phyloP scores from a whole-genome alignment of 2,113 vertebrate genomes.

The Oryzias curvinotus region DNA sequence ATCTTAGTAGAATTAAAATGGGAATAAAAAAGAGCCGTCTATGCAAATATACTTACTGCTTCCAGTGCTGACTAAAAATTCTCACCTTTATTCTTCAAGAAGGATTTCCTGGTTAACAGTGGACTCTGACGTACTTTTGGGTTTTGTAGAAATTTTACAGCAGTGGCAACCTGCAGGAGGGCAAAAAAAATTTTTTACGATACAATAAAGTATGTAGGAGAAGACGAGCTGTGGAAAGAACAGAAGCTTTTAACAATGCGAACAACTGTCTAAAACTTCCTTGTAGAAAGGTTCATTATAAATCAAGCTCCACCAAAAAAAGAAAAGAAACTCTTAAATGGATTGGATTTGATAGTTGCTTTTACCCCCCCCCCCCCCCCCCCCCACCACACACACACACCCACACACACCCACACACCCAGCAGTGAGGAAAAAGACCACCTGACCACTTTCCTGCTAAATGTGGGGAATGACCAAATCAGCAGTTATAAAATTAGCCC shows the following conservation, averaged over 20 bases:
- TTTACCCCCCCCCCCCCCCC: conserved; percentile 48
- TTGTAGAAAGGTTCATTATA: conserved; percentile 56
- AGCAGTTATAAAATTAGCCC: conserved; percentile 87
- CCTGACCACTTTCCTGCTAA: conserved; percentile 82
- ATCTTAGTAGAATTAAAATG: conserved; percentile 40
- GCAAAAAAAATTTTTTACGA: conserved; percentile 43
- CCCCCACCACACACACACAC: too few relatives aligned
- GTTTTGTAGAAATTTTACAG: conserved; percentile 96
- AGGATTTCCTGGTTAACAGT: conserved; percentile 86
- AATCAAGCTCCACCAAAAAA: conserved; percentile 23
- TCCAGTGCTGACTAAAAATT: conserved; percentile 2
- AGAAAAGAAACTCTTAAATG: conserved; percentile 46
- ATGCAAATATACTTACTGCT: conserved; percentile 15
- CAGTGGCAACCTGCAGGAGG: conserved; percentile 87
- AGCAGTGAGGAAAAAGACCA: conserved; percentile 68
- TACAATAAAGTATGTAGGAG: conserved; percentile 35
- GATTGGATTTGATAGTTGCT: conserved; percentile 65
- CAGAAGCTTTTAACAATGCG: conserved; percentile 46
- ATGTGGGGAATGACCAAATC: conserved; percentile 81
- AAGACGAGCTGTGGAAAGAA: conserved; percentile 33
- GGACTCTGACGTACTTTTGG: conserved; percentile 92
- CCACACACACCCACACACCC: conserved; percentile 41
- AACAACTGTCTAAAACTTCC: conserved; percentile 55
- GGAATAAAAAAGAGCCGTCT: conserved; percentile 26
- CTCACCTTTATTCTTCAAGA: conserved; percentile 98